phyloP scores from a whole-genome alignment of 2,888 invertebrate genomes.

The Drosophila algonquin region DNA sequence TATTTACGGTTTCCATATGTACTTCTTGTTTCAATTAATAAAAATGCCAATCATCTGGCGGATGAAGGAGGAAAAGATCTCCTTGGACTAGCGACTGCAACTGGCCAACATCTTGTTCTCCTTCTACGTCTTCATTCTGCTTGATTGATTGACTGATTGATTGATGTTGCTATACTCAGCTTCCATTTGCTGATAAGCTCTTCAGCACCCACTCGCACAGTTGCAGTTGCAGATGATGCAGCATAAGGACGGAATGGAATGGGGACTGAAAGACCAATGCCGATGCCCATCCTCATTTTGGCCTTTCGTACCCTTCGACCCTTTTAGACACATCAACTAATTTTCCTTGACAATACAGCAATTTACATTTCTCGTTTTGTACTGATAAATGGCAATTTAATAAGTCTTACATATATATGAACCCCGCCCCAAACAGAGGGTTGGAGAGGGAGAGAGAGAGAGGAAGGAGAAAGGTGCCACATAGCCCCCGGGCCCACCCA shows the following conservation, averaged over 20 bases:
- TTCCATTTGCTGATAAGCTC: constrained; percentile 12
- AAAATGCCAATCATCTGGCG: constrained; percentile 42
- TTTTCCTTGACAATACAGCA: constrained; percentile 54
- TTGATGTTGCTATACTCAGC: constrained; percentile 1
- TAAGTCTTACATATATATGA: constrained; percentile 40
- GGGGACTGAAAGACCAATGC: constrained; percentile 5
- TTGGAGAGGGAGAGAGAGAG: background rate
- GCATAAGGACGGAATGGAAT: background rate
- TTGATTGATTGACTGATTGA: constrained; percentile 19
- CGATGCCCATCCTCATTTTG: constrained; percentile 1
- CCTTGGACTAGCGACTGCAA: background rate
- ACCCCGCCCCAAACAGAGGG: background rate
- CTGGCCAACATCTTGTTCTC: background rate
- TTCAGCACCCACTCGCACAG: constrained; percentile 12
- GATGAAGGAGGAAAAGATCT: background rate
- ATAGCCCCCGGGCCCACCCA: constrained; percentile 3
- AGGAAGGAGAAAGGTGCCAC: background rate
- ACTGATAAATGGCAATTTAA: constrained; percentile 68
- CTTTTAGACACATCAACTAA: constrained; percentile 40
- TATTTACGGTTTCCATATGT: constrained; percentile 47
- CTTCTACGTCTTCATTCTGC: background rate
- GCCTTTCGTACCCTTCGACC: background rate
- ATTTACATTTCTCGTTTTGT: constrained; percentile 52
- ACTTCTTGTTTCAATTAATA: constrained; percentile 38
- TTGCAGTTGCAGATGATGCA: background rate